A percentile compares a stretch with the other conserved stretches of the same genome.
phyloP scores from a whole-genome alignment of 2,113 vertebrate species.

The Apistogramma diplotaenia region DNA sequence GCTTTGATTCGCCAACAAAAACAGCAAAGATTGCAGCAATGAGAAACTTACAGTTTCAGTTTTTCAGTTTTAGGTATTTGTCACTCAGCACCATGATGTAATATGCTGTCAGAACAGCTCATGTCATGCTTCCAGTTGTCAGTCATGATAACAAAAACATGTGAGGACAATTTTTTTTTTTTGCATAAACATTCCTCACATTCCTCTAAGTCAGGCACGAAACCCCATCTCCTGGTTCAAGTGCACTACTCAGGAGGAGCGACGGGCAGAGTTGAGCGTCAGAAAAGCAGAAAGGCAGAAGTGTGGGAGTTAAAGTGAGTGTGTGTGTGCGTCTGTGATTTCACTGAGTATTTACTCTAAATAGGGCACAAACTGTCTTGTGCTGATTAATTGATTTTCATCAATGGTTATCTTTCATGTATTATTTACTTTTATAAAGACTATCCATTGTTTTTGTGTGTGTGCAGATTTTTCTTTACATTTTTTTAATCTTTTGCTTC shows the following conservation, averaged over 20 bases:
- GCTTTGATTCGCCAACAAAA: neutral
- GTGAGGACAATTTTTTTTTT: neutral
- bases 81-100: neutral
- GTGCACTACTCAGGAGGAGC: neutral
- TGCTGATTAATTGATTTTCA: conserved; percentile 41
- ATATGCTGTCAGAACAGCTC: neutral
- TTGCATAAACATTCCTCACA: neutral
- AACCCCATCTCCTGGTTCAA: neutral
- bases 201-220: neutral
- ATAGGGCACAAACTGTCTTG: conserved; percentile 10
- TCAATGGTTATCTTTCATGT: conserved; percentile 28
- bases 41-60: neutral
- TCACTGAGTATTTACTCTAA: conserved; percentile 61
- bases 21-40: neutral
- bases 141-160: neutral
- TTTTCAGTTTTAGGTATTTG: neutral
- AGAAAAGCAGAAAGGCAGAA: neutral
- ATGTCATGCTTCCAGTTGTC: neutral
- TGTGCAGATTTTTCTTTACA: neutral
- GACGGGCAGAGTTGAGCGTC: neutral
- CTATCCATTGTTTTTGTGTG: conserved; percentile 5
- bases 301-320: conserved; percentile 1
- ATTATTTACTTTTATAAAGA: conserved; percentile 36
- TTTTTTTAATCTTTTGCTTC: neutral
- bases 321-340: conserved; percentile 57